Percentiles rank a stretch among this genome's conserved stretches.
These are phyloP conservation scores for Nomada fucata DNA, from an alignment of 2,888 invertebrate species.

Conservation along the genomic window DNA sequence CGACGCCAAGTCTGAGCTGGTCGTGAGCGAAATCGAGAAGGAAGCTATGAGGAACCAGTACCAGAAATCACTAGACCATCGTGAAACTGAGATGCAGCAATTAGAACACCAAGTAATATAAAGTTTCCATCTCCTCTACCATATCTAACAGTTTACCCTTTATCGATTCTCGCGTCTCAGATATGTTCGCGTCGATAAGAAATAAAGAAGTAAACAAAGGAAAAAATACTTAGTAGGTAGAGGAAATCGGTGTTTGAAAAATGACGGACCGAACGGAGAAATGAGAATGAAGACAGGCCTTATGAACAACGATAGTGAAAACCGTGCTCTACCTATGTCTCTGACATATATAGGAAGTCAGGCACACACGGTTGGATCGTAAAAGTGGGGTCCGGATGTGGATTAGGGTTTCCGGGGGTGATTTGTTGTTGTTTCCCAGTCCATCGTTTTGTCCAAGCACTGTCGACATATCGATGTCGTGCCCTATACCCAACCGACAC, in stretches of 20 bases:
- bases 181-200: background rate
- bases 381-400: background rate
- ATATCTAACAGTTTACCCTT: background rate
- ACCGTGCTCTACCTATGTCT: background rate
- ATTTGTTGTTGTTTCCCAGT: background rate
- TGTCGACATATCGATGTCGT: background rate
- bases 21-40: constrained; percentile 65
- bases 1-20: constrained; percentile 64
- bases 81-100: constrained; percentile 63
- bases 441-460: background rate
- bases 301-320: background rate
- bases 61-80: constrained; percentile 51
- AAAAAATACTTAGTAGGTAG: too few species aligned
- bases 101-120: constrained; percentile 58
- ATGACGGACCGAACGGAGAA: background rate
- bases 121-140: background rate
- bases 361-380: background rate
- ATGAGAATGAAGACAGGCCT: background rate
- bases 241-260: background rate
- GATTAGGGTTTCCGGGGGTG: background rate
- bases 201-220: too few species aligned
- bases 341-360: background rate
- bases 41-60: constrained; percentile 66
- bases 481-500: background rate
- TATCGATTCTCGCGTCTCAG: too few species aligned